A percentile compares a stretch with the other conserved stretches of the same genome.
These are phyloP conservation scores for Erebia aethiops DNA, from an alignment of 2,888 invertebrate genomes.

Conservation along the genomic window DNA sequence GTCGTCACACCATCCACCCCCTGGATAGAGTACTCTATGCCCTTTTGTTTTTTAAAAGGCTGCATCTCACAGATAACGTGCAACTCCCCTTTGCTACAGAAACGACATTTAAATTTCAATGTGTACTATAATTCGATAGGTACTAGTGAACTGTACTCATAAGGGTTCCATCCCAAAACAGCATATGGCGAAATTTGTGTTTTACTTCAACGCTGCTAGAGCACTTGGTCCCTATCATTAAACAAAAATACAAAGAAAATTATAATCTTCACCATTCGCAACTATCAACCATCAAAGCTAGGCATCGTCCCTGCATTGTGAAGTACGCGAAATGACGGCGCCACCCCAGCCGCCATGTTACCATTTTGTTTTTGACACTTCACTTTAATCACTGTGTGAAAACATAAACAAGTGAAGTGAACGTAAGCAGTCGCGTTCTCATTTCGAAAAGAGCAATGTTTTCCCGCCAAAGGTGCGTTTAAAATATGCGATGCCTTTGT, in stretches of 20 bases:
- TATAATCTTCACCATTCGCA: conserved; percentile 61
- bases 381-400: conserved; percentile 80
- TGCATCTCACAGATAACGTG: conserved; percentile 68
- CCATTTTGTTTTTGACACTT: conserved; percentile 81
- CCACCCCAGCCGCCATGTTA: conserved; percentile 53
- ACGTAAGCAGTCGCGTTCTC: conserved; percentile 68
- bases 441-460: conserved; percentile 76
- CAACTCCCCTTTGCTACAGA: conserved; percentile 51
- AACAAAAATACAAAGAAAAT: conserved; percentile 61
- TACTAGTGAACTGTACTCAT: conserved; percentile 24
- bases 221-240: conserved; percentile 33
- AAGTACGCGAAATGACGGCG: conserved; percentile 52
- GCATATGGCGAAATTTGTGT: conserved; percentile 34
- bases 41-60: conserved; percentile 70
- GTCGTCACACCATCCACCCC: conserved; percentile 51
- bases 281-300: conserved; percentile 69
- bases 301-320: conserved; percentile 55
- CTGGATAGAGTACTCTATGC: conserved; percentile 56
- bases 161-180: conserved; percentile 26
- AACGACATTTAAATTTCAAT: conserved; percentile 47
- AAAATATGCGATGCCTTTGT: conserved; percentile 55
- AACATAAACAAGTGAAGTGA: conserved; percentile 46
- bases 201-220: conserved; percentile 30
- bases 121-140: conserved; percentile 51
- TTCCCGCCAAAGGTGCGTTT: conserved; percentile 56